Conservation (phyloP, 35 echinoderm and acorn worm species). For the Ophiothrix spiculata region DNA sequence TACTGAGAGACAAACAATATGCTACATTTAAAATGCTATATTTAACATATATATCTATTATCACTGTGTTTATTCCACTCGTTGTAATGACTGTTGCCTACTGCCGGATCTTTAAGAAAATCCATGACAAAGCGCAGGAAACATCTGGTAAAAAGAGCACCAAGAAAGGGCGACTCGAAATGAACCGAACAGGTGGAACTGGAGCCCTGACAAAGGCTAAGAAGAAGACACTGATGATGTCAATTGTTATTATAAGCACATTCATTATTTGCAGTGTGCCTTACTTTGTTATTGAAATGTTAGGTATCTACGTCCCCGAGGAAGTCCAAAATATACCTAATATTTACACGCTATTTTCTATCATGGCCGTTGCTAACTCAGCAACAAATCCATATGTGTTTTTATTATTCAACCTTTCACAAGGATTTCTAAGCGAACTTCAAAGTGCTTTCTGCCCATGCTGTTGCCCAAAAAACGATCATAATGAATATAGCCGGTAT, state of each 20-base stretch:
- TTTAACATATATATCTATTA: slow-evolving; percentile 61
- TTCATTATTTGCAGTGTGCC: slow-evolving; percentile 77
- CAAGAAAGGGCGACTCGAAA: slow-evolving; percentile 36
- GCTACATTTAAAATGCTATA: slow-evolving; percentile 30
- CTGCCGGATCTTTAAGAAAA: slow-evolving; percentile 60
- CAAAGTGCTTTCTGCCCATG: neutral
- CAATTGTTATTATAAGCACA: slow-evolving; percentile 74
- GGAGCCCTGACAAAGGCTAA: slow-evolving; percentile 81
- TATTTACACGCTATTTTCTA: slow-evolving; percentile 50
- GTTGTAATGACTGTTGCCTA: slow-evolving; percentile 64
- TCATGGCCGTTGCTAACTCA: slow-evolving; percentile 68
- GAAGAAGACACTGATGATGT: slow-evolving; percentile 86
- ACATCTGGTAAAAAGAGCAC: slow-evolving; percentile 52
- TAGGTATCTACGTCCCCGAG: neutral
- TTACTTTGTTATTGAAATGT: slow-evolving; percentile 76
- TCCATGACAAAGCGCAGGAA: slow-evolving; percentile 78
- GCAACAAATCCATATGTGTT: slow-evolving; percentile 88
- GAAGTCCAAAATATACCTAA: neutral
- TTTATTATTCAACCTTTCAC: slow-evolving; percentile 65
- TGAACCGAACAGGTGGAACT: slow-evolving; percentile 27
- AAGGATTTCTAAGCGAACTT: slow-evolving; percentile 28
- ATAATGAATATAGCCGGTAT: too few relatives aligned
- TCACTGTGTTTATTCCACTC: slow-evolving; percentile 80
- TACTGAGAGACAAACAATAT: slow-evolving; percentile 10
- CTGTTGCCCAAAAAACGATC: too few relatives aligned